phyloP scores from a whole-genome alignment of 2,797 vertebrate species.

The Caiman crocodilus region DNA sequence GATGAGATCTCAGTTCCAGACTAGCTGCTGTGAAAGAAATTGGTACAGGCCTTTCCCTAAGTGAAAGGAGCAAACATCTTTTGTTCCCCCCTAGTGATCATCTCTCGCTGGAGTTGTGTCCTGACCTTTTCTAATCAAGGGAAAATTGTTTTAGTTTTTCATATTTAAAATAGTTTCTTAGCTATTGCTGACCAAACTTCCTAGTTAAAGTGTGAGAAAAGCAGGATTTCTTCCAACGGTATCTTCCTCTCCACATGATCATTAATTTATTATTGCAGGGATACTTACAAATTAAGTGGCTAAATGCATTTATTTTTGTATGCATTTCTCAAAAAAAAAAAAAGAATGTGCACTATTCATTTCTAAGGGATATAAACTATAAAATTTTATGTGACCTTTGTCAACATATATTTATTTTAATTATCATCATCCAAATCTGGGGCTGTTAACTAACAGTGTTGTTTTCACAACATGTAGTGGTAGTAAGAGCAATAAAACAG shows the following conservation, averaged over 20 bases:
- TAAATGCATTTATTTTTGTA: not conserved
- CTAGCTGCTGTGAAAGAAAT: slow-evolving; percentile 55
- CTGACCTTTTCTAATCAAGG: slow-evolving; percentile 1
- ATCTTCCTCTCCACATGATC: not conserved
- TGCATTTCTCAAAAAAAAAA: slow-evolving; percentile 6
- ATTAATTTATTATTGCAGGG: not conserved
- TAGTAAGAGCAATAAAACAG: not conserved
- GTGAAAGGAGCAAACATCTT: slow-evolving; percentile 47
- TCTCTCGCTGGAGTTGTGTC: slow-evolving; percentile 31
- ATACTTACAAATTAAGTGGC: slow-evolving; percentile 9
- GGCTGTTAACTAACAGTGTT: not conserved
- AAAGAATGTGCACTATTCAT: not conserved
- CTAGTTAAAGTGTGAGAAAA: not conserved
- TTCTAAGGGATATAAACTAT: slow-evolving; percentile 7
- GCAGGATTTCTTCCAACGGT: not conserved
- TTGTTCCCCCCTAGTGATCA: slow-evolving; percentile 61
- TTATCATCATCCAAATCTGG: not conserved
- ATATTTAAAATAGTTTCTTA: not conserved
- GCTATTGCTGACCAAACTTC: not conserved
- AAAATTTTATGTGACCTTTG: not conserved
- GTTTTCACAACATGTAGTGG: not conserved
- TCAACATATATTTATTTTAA: not conserved
- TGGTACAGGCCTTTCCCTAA: not conserved
- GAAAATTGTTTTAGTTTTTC: slow-evolving; percentile 5
- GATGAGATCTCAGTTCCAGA: slow-evolving; percentile 45